phyloP scores from a whole-genome alignment of 2,113 vertebrate species.

The Caranx ignobilis region DNA sequence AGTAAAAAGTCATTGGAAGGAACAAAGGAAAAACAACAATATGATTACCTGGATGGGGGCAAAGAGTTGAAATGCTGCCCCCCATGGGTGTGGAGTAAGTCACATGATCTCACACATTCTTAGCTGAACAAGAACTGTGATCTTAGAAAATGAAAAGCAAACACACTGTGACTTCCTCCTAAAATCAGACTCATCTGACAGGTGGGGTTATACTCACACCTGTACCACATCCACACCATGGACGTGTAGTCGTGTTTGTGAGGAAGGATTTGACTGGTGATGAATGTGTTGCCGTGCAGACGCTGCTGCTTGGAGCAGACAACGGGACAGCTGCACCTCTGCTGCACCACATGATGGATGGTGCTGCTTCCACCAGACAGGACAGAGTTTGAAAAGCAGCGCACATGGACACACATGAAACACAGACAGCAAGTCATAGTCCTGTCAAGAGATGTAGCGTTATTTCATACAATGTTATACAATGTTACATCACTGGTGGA shows the following conservation, averaged over 20 bases:
- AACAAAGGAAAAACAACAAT: too few relatives aligned
- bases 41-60: too few relatives aligned
- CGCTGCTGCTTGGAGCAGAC: slow-evolving; percentile 26
- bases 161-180: too few relatives aligned
- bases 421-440: neutral
- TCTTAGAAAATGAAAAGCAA: too few relatives aligned
- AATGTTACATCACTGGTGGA: neutral
- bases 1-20: too few relatives aligned
- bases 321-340: slow-evolving; percentile 36
- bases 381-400: neutral
- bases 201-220: neutral
- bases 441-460: neutral
- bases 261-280: slow-evolving; percentile 31
- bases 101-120: too few relatives aligned
- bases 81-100: too few relatives aligned
- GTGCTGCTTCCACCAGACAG: neutral
- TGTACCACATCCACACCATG: neutral
- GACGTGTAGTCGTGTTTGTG: neutral
- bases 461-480: neutral
- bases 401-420: neutral
- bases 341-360: slow-evolving; percentile 33
- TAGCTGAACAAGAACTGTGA: too few relatives aligned
- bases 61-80: too few relatives aligned
- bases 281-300: slow-evolving; percentile 23
- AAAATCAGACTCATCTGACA: neutral